These are phyloP conservation scores for Hipparchia semele DNA, from an alignment of 2,888 invertebrate genomes.

Conservation along the genomic window DNA sequence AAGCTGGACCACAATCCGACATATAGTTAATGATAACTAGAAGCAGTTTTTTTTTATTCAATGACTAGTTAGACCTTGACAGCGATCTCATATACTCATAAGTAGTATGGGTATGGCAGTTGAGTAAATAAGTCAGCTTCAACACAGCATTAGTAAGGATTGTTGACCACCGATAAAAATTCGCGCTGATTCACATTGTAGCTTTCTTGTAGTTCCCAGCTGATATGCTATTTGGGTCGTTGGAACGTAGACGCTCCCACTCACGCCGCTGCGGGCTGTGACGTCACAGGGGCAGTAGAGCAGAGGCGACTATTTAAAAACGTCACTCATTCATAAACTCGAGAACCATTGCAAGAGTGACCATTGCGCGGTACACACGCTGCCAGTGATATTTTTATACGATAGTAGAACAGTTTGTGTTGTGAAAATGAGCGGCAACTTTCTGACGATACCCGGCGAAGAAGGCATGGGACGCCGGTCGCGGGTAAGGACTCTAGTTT, in stretches of 20 bases:
- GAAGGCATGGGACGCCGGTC: constrained; percentile 68
- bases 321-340: constrained; percentile 80
- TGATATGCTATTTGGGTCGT: constrained; percentile 48
- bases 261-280: constrained; percentile 37
- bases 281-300: constrained; percentile 55
- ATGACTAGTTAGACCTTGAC: too few relatives aligned
- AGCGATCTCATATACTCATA: too few relatives aligned
- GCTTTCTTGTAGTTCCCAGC: constrained; percentile 52
- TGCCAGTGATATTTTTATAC: constrained; percentile 51
- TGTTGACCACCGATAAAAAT: constrained; percentile 18
- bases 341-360: constrained; percentile 61
- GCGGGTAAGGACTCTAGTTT: constrained; percentile 60
- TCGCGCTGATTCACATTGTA: constrained; percentile 38
- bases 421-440: constrained; percentile 78
- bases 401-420: constrained; percentile 49
- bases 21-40: too few relatives aligned
- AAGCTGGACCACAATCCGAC: too few relatives aligned
- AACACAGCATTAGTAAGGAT: neutral
- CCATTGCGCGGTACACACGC: constrained; percentile 70
- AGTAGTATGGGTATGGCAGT: too few relatives aligned
- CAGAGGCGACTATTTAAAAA: constrained; percentile 64
- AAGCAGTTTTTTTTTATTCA: too few relatives aligned
- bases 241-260: constrained; percentile 68
- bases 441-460: constrained; percentile 75
- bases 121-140: too few relatives aligned